Evolutionary conservation across 2,797 vertebrate species (phyloP).

Genomic region (Rhinella marina): DNA sequence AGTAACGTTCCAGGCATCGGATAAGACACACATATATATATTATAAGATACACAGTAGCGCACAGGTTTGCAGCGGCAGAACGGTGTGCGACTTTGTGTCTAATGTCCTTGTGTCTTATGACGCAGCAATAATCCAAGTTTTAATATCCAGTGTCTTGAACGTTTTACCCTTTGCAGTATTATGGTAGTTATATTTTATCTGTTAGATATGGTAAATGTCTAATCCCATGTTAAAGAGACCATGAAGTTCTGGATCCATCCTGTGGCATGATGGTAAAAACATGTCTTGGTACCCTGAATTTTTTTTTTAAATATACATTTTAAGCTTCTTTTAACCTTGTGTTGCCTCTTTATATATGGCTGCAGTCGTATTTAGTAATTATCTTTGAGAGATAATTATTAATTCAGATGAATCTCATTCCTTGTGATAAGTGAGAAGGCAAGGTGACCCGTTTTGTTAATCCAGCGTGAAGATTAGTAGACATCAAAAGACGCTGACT

Average conservation of each 20-base stretch:
- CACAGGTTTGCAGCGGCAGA: too few species aligned
- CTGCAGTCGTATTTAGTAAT: conserved; percentile 68
- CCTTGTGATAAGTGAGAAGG: conserved; percentile 62
- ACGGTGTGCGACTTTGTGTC: too few species aligned
- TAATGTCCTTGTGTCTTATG: too few species aligned
- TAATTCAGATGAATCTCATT: conserved; percentile 66
- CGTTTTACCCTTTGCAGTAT: too few species aligned
- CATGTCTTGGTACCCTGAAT: neutral
- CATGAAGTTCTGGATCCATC: neutral
- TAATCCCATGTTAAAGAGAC: neutral
- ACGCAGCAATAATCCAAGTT: too few species aligned
- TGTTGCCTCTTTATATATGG: conserved; percentile 65
- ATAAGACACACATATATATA: too few species aligned
- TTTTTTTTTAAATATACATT: neutral
- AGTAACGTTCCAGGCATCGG: too few species aligned
- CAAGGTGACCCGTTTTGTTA: conserved; percentile 67
- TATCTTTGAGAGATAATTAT: conserved; percentile 68
- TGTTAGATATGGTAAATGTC: too few species aligned
- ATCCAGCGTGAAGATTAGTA: conserved; percentile 63
- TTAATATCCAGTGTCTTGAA: too few species aligned
- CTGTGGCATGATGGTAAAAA: neutral
- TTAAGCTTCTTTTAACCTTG: neutral
- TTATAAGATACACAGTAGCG: too few species aligned
- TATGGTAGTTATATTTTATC: too few species aligned
- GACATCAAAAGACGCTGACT: conserved; percentile 65